Evolutionary conservation across 2,888 invertebrate genomes (phyloP).

Genomic region (Xestia sexstrigata): DNA sequence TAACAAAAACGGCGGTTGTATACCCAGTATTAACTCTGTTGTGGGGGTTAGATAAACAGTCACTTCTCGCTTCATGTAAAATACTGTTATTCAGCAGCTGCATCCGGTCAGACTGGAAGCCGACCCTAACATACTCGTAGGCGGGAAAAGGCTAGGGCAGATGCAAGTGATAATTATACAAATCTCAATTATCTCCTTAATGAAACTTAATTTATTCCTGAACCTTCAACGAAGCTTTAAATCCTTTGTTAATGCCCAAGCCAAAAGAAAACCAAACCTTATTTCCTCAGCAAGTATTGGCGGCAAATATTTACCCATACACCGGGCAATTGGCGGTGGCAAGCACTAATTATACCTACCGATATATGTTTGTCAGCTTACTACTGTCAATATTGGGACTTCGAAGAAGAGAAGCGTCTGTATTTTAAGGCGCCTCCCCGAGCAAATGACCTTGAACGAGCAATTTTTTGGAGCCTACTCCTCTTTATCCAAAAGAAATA

Average conservation of each 20-base stretch:
- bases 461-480: too few relatives aligned
- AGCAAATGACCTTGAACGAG: too few relatives aligned
- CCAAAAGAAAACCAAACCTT: conserved; percentile 12
- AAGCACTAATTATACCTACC: conserved; percentile 52
- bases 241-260: conserved; percentile 47
- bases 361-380: conserved; percentile 30
- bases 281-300: conserved; percentile 41
- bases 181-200: too few relatives aligned
- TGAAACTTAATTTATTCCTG: too few relatives aligned
- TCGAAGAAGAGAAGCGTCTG: conserved; percentile 18
- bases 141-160: neutral
- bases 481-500: too few relatives aligned
- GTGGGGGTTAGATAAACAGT: too few relatives aligned
- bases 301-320: conserved; percentile 67
- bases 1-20: too few relatives aligned
- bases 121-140: neutral
- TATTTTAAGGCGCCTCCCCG: too few relatives aligned
- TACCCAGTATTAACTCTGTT: too few relatives aligned
- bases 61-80: neutral
- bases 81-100: neutral
- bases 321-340: conserved; percentile 69
- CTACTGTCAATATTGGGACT: conserved; percentile 42
- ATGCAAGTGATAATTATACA: too few relatives aligned
- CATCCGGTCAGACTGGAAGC: neutral
- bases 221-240: neutral